These are phyloP conservation scores for Indicator maculatus DNA, from an alignment of 2,113 vertebrate species.

Conservation along the genomic window DNA sequence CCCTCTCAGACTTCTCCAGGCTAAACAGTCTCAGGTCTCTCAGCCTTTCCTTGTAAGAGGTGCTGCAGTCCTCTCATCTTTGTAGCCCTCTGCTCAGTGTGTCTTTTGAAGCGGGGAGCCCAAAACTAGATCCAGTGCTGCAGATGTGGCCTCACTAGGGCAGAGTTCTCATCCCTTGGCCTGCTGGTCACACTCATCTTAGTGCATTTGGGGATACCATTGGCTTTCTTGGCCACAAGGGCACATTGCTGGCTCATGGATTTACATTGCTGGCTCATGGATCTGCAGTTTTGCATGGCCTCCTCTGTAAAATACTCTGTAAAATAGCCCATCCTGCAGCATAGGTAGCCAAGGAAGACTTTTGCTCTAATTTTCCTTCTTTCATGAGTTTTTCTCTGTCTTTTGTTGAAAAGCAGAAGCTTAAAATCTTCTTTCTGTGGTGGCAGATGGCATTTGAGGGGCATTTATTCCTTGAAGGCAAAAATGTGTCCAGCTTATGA, in stretches of 20 bases:
- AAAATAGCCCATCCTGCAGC: background rate
- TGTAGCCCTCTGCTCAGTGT: background rate
- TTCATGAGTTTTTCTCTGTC: background rate
- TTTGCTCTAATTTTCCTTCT: background rate
- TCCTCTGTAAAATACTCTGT: background rate
- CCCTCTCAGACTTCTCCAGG: background rate
- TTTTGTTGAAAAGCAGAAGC: background rate
- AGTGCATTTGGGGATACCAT: background rate
- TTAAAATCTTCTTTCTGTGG: background rate
- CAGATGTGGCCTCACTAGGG: background rate
- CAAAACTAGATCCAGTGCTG: background rate
- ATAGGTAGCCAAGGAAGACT: fast-evolving
- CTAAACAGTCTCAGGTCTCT: background rate
- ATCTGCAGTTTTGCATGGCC: background rate
- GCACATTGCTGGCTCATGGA: background rate
- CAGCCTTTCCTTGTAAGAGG: background rate
- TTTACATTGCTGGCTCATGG: background rate
- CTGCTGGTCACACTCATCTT: background rate
- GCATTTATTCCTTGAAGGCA: background rate
- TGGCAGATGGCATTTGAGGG: background rate
- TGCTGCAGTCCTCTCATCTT: background rate
- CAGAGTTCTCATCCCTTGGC: background rate
- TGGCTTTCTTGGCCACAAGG: background rate
- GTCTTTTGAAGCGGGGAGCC: background rate
- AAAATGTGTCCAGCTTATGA: background rate